These are phyloP conservation scores for Drosophila watanabei DNA, from an alignment of 1,140 invertebrate species.

Conservation along the genomic window DNA sequence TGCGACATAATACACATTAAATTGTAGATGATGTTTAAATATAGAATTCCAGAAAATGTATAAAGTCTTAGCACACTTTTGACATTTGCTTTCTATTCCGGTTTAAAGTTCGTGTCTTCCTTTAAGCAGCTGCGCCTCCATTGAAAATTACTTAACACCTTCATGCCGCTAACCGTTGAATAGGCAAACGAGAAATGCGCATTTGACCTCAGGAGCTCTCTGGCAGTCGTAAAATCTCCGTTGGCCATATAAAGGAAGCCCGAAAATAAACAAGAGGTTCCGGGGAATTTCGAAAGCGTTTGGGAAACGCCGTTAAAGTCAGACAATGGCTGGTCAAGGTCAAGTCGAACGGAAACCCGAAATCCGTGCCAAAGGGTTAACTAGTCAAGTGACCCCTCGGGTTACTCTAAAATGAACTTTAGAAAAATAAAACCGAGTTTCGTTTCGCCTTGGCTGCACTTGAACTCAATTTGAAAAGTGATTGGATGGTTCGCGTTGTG, in stretches of 20 bases:
- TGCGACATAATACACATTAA: neutral
- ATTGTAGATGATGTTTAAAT: neutral
- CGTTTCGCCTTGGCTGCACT: conserved; percentile 67
- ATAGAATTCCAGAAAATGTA: neutral
- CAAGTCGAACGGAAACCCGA: conserved; percentile 45
- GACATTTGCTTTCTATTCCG: conserved; percentile 2
- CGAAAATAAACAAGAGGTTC: conserved; percentile 53
- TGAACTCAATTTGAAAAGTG: conserved; percentile 76
- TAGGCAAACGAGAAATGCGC: conserved; percentile 26
- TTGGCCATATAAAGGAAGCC: conserved; percentile 42
- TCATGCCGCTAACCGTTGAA: conserved; percentile 17
- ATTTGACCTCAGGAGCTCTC: conserved; percentile 39
- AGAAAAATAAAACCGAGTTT: conserved; percentile 39
- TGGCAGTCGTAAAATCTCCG: conserved; percentile 40
- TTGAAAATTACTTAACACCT: conserved; percentile 60
- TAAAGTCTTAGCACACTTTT: neutral
- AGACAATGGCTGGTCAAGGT: conserved; percentile 45
- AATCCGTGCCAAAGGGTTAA: conserved; percentile 65
- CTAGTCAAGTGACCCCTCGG: conserved; percentile 63
- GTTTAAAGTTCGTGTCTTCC: neutral
- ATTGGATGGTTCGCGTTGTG: conserved; percentile 22
- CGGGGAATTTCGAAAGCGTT: conserved; percentile 36
- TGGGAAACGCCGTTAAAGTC: conserved; percentile 50
- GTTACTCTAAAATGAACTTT: conserved; percentile 57
- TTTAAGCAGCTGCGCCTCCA: conserved; percentile 49